Base-by-base conservation (phyloP, 92 coral and sea anemone genomes). In the Actinostola sp. region DNA sequence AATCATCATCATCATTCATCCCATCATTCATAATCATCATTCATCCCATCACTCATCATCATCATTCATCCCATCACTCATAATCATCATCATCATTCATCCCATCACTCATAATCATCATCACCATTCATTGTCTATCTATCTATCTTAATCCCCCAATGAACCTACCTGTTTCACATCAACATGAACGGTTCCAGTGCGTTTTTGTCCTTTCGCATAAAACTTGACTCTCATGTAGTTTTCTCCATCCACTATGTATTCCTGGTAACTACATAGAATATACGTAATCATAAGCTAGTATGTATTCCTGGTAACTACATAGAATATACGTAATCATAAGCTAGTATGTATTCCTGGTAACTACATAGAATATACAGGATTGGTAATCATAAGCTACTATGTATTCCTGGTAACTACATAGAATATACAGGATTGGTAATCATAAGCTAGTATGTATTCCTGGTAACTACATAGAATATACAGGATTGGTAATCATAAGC, bases 181-280 rank as follows among this genome's bases (percentile, higher is more conserved):
- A 29, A 84, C 97, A 70, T 95, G 99, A 25, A 95, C 99, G 32
- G 94, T 95, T 25, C 95, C 99, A 66, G 92, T 95, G 28, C 92
- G 88, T 69, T 62, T 92, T 33, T 87, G 71, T 30, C 99, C 99
- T 20, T 85, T 63, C 0, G 89, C 75, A 55, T 95, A 95, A 73
- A 95, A 95, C 83, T 92, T 95, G 26, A 95, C 95, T 43, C 99
- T 63, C 99, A 95, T 95, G 73, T 95, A 95, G 76, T 95, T 85
- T 60, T 95, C 99, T 15, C 97, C 97, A 70, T 86, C 93, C 9
- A 92, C 99, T 19, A 95, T 84, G 51, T 95, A 95, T 53, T 95
- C 99, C 73, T 95, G 99, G 84, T 84, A 92, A 67, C 99, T 93
- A 73, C 12, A 60, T 9, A 77, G 11, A 46, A 9, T n/a, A 28